Percentiles rank a stretch among this genome's conserved stretches.
Conservation (phyloP, 2,113 vertebrate genomes). For the Axis porcinus region DNA sequence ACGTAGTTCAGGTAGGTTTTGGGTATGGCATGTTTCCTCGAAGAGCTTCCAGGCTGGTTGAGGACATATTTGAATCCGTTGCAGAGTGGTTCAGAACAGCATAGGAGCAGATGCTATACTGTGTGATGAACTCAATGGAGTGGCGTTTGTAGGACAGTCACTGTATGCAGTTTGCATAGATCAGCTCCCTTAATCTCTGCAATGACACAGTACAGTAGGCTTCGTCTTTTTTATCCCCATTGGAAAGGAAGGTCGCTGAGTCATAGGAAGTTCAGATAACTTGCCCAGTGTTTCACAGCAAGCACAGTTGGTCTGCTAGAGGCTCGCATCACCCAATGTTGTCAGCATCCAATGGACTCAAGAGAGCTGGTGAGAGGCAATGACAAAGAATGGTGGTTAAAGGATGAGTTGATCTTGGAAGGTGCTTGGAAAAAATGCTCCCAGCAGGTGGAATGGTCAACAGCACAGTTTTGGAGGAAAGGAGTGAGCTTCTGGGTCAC, state of each 20-base stretch:
- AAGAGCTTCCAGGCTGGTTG: not conserved
- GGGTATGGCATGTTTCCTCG: not conserved
- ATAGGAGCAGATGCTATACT: fast-evolving
- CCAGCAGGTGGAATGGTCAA: no score
- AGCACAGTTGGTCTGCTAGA: not conserved
- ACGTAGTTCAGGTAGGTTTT: not conserved
- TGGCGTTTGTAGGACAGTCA: not conserved
- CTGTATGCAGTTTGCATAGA: not conserved
- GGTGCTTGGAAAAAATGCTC: not conserved
- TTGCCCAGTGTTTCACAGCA: not conserved
- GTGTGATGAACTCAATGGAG: not conserved
- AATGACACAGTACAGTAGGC: not conserved
- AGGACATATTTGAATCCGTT: not conserved
- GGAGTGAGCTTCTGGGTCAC: not conserved
- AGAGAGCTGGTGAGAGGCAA: not conserved
- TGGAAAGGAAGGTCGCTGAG: not conserved
- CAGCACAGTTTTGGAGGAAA: not conserved
- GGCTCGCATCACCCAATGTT: fast-evolving
- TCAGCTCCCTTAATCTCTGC: not conserved
- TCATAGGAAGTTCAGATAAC: not conserved
- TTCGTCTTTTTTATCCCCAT: not conserved
- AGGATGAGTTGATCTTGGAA: not conserved
- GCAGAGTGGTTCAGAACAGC: not conserved
- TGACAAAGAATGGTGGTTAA: no score
- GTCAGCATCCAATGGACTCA: not conserved